phyloP scores from a whole-genome alignment of 1,140 invertebrate species.

The Brachystomella parvula region DNA sequence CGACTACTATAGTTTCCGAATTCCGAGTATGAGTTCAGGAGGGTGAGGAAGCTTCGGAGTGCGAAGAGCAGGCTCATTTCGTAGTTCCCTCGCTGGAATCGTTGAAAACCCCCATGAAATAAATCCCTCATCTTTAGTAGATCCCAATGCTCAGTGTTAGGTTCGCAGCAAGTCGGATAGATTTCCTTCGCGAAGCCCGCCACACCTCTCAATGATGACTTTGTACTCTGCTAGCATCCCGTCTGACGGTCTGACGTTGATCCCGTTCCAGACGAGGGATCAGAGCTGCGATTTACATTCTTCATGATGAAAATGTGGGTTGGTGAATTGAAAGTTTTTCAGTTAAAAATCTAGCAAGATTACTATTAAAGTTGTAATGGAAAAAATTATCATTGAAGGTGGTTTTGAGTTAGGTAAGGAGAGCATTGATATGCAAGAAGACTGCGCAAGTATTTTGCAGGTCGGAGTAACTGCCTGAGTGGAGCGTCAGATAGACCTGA shows the following conservation, averaged over 20 bases:
- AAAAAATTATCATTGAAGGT: conserved; percentile 18
- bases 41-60: too few species aligned
- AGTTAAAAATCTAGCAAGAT: background rate
- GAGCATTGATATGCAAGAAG: conserved; percentile 24
- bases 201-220: conserved; percentile 19
- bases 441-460: conserved; percentile 28
- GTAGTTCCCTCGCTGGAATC: background rate
- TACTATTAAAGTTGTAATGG: background rate
- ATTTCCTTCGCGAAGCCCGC: conserved; percentile 10
- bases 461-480: conserved; percentile 2
- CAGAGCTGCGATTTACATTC: conserved; percentile 17
- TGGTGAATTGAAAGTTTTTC: conserved; percentile 1
- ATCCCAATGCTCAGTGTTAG: background rate
- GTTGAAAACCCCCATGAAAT: conserved; percentile 19
- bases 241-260: conserved; percentile 12
- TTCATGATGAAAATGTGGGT: conserved; percentile 17
- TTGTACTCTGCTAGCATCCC: conserved; percentile 9
- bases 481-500: conserved; percentile 21
- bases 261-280: conserved; percentile 24
- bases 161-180: conserved; percentile 9
- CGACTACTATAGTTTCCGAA: conserved; percentile 14
- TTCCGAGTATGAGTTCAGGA: conserved; percentile 11
- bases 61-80: conserved; percentile 19
- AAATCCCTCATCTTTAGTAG: conserved; percentile 21
- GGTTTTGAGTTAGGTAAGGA: conserved; percentile 14